Evolutionary conservation across 2,113 vertebrate species (phyloP).

Genomic region (Gymnorhina tibicen): DNA sequence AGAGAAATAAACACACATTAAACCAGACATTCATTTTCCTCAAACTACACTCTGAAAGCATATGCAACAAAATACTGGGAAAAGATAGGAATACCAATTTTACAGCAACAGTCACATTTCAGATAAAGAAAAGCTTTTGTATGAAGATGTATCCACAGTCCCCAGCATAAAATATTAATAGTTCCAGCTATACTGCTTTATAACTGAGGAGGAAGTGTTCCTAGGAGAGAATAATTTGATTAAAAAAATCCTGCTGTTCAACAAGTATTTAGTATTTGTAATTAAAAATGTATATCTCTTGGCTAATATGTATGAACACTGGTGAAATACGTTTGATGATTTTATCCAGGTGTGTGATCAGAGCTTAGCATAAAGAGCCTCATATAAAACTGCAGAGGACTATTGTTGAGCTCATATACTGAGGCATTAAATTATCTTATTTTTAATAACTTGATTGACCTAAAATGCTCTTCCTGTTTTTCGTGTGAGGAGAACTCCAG

Average conservation of each 20-base stretch:
- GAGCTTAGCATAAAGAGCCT: neutral
- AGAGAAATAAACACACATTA: conserved; percentile 63
- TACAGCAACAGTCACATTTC: conserved; percentile 4
- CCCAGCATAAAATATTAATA: conserved; percentile 49
- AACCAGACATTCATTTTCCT: conserved; percentile 43
- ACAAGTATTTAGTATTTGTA: neutral
- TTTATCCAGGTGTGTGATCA: neutral
- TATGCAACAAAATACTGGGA: neutral
- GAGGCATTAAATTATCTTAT: neutral
- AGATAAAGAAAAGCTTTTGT: conserved; percentile 43
- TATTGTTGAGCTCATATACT: neutral
- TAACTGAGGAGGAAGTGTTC: neutral
- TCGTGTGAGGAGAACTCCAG: neutral
- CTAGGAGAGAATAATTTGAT: neutral
- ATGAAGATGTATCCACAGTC: conserved; percentile 20
- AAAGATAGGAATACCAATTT: conserved; percentile 21
- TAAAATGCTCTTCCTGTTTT: neutral
- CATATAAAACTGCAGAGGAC: neutral
- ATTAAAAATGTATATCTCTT: conserved; percentile 22
- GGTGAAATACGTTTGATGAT: neutral
- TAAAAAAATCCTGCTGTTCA: neutral
- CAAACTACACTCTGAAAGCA: conserved; percentile 1
- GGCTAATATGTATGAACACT: neutral
- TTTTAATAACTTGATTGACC: conserved; percentile 21
- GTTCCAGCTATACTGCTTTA: neutral